Percentiles rank a stretch among this genome's conserved stretches.
Conservation (phyloP, 2,888 invertebrate species). For the Nomada goodeniana region DNA sequence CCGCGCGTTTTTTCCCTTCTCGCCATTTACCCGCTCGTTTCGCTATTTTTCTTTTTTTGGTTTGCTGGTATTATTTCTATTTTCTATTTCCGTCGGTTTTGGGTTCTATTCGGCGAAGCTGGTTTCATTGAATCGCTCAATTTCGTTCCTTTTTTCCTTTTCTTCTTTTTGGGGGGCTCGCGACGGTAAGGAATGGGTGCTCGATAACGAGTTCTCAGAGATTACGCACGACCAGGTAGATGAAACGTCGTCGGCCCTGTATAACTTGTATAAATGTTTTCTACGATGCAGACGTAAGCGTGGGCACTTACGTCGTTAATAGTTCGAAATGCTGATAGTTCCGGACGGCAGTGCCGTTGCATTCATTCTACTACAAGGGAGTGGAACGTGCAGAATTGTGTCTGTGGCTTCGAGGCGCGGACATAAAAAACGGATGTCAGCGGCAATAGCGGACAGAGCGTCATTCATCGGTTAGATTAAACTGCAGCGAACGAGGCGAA, state of each 20-base stretch:
- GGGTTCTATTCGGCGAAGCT: neutral
- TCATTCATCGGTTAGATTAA: neutral
- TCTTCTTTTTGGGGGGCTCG: neutral
- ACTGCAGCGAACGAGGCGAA: neutral
- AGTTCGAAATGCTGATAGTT: too few species aligned
- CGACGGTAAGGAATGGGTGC: neutral
- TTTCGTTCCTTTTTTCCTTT: neutral
- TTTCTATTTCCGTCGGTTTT: neutral
- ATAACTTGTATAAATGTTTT: too few species aligned
- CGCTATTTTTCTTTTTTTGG: neutral
- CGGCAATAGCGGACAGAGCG: neutral
- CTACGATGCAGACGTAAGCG: too few species aligned
- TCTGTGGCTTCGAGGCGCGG: too few species aligned
- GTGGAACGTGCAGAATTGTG: too few species aligned
- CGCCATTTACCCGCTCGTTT: slow-evolving; percentile 15
- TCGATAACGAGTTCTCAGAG: neutral
- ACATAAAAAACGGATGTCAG: neutral
- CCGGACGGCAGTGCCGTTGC: too few species aligned
- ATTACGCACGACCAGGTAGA: too few species aligned
- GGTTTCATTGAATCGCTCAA: slow-evolving; percentile 1
- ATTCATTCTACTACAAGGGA: too few species aligned
- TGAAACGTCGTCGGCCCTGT: too few species aligned
- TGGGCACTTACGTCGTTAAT: too few species aligned
- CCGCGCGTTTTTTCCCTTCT: slow-evolving; percentile 25
- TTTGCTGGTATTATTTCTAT: too few species aligned